Percentiles rank a stretch among this genome's conserved stretches.
Conservation (phyloP, 2,113 vertebrate species). For the Tapirus terrestris region DNA sequence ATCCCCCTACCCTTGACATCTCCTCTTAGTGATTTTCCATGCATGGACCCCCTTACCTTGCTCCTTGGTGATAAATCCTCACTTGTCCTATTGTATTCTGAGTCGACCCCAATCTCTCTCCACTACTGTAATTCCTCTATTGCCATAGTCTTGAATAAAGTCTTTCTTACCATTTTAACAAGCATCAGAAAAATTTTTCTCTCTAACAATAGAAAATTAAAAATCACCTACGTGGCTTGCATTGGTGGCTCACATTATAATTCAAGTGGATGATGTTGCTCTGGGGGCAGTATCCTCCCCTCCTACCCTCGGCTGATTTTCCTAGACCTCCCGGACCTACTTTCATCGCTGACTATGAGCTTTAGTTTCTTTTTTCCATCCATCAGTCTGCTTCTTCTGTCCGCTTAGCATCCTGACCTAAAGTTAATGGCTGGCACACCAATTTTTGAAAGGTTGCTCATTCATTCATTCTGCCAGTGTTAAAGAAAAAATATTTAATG, state of each 20-base stretch:
- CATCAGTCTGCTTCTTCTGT: background rate
- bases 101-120: background rate
- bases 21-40: background rate
- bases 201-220: background rate
- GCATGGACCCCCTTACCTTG: background rate
- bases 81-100: background rate
- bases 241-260: background rate
- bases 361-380: background rate
- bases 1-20: background rate
- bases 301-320: background rate
- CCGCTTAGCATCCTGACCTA: background rate
- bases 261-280: background rate
- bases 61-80: background rate
- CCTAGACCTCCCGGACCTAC: background rate
- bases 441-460: background rate
- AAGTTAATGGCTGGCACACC: background rate
- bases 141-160: background rate
- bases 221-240: background rate
- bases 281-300: too few species aligned
- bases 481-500: background rate
- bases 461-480: background rate
- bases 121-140: background rate
- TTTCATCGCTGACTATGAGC: background rate
- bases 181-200: background rate
- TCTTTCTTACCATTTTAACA: background rate